These are phyloP conservation scores for Bhutanitis thaidina DNA, from an alignment of 2,888 invertebrate genomes.

Conservation along the genomic window DNA sequence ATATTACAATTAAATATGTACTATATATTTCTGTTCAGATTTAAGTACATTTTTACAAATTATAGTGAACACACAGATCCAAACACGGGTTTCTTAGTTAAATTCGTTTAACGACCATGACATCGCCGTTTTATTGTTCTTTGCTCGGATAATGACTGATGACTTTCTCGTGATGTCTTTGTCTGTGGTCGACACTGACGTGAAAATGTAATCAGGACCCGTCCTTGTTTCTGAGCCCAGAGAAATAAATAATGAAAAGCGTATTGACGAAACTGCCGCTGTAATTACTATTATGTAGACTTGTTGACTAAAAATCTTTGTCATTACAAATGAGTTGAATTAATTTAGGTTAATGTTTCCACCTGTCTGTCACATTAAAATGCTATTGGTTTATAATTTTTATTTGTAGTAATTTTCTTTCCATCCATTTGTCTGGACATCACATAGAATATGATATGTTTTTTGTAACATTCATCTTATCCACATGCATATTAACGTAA, in stretches of 20 bases:
- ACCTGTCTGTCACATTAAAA: no score
- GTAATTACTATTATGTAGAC: conserved; percentile 9
- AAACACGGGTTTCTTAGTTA: conserved; percentile 43
- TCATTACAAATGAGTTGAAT: background rate
- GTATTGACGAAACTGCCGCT: conserved; percentile 23
- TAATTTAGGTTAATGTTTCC: background rate
- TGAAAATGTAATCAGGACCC: conserved; percentile 69
- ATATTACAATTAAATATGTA: no score
- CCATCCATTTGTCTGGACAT: no score
- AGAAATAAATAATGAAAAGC: conserved; percentile 31
- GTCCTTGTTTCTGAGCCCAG: conserved; percentile 27
- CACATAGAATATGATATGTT: no score
- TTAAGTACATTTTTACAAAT: conserved; percentile 40
- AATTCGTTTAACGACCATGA: conserved; percentile 71
- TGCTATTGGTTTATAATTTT: no score
- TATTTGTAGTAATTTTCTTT: no score
- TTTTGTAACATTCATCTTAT: no score
- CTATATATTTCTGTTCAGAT: conserved; percentile 35
- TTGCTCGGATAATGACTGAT: conserved; percentile 73
- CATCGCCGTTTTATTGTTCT: conserved; percentile 68
- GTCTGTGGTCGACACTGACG: conserved; percentile 67
- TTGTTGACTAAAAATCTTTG: background rate
- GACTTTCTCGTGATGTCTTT: conserved; percentile 69
- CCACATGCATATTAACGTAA: no score
- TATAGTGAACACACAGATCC: conserved; percentile 20